These are phyloP conservation scores for Gadus chalcogrammus DNA, from an alignment of 2,113 vertebrate species.

Conservation along the genomic window DNA sequence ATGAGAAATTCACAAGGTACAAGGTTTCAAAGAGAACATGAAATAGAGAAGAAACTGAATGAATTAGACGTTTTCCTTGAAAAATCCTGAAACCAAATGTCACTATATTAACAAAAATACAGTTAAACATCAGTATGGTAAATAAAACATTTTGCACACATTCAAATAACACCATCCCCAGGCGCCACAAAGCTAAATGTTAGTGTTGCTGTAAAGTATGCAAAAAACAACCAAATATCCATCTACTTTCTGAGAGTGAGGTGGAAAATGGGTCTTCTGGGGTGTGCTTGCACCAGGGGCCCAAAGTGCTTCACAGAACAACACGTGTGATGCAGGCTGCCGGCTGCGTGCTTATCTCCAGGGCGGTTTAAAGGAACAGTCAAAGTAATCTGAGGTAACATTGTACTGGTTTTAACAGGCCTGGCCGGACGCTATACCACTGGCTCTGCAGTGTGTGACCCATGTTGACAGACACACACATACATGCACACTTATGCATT, in stretches of 20 bases:
- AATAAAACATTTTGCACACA: too few species aligned
- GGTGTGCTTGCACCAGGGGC: background rate
- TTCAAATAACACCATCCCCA: too few species aligned
- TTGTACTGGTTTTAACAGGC: slow-evolving; percentile 19
- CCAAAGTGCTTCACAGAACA: background rate
- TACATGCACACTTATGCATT: too few species aligned
- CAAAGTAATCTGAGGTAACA: slow-evolving; percentile 9
- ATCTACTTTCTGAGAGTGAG: too few species aligned
- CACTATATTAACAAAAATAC: slow-evolving; percentile 1
- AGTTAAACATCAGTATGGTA: too few species aligned
- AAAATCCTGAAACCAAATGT: background rate
- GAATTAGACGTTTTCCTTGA: background rate
- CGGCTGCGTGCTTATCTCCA: background rate
- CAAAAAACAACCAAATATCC: too few species aligned
- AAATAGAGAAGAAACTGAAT: slow-evolving; percentile 20
- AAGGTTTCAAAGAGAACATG: slow-evolving; percentile 20
- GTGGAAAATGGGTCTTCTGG: too few species aligned
- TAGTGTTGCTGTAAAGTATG: too few species aligned
- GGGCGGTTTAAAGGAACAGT: slow-evolving; percentile 19
- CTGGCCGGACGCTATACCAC: background rate
- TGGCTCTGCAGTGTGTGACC: slow-evolving; percentile 15
- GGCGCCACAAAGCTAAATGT: too few species aligned
- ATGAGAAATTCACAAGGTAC: slow-evolving; percentile 4
- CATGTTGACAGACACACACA: background rate
- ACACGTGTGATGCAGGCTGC: background rate